phyloP scores from a whole-genome alignment of 2,797 vertebrate species.

The Austrolebias charrua region DNA sequence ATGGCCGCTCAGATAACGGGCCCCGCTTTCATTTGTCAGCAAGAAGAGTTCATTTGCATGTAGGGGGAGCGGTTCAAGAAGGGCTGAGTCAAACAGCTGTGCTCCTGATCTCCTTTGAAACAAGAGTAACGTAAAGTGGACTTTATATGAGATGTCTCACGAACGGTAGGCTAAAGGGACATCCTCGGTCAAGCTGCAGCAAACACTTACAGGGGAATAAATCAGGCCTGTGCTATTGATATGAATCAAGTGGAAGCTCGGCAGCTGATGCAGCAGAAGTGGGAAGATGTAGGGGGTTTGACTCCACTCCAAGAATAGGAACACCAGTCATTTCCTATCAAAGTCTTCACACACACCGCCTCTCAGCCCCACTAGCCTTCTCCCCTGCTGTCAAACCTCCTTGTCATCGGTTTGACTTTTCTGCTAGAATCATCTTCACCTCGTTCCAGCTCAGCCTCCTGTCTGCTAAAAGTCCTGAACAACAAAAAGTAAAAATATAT shows the following conservation, averaged over 20 bases:
- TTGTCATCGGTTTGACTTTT: slow-evolving; percentile 71
- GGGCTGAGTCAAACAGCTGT: slow-evolving; percentile 59
- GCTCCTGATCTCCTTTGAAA: slow-evolving; percentile 52
- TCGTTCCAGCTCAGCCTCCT: slow-evolving; percentile 44
- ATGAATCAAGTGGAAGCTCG: slow-evolving; percentile 22
- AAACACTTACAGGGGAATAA: slow-evolving; percentile 34
- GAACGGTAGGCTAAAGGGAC: slow-evolving; percentile 44
- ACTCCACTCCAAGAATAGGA: slow-evolving; percentile 61
- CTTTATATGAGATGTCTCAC: slow-evolving; percentile 50
- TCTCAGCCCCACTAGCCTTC: slow-evolving; percentile 47
- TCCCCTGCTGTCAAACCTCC: slow-evolving; percentile 69
- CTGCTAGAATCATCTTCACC: slow-evolving; percentile 72
- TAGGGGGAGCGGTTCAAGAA: slow-evolving; percentile 34
- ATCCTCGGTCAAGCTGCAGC: slow-evolving; percentile 39
- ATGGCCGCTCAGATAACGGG: slow-evolving; percentile 49
- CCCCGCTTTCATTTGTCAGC: slow-evolving; percentile 42
- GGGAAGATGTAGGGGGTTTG: slow-evolving; percentile 42
- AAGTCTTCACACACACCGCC: slow-evolving; percentile 58
- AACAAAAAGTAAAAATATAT: slow-evolving; percentile 5
- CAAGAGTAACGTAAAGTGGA: slow-evolving; percentile 42
- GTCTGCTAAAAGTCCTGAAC: slow-evolving; percentile 30
- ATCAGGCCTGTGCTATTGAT: slow-evolving; percentile 34
- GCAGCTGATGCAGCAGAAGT: slow-evolving; percentile 50
- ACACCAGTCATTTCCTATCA: slow-evolving; percentile 63
- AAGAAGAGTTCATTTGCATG: slow-evolving; percentile 58